Base-by-base conservation (phyloP, 1,140 invertebrate species). In the Trachymyrmex cornetzi region DNA sequence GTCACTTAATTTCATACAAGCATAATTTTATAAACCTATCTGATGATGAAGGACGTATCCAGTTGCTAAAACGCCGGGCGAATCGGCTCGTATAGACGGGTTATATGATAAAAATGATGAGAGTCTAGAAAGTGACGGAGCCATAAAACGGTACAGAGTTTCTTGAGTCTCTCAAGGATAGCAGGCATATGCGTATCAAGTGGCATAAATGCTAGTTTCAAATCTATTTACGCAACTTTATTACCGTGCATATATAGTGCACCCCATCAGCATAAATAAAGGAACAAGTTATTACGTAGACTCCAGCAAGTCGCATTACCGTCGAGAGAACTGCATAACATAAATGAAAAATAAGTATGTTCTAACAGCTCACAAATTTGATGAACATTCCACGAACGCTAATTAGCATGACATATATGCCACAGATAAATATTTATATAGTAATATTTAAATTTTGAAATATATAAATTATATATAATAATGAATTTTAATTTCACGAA, bases 91-190 rank as follows among this genome's bases (percentile, higher is more conserved):
- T 24, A 27, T n/a, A 34, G 22, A 30, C 50, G 14, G 11, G 48
- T 57, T 44, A 9, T 48, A 4, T 48, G 27, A 71, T 53, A 84
- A 75, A 84, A 74, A 75, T 84, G 24, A 84, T 61, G 38, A 72
- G 67, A 75, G 24, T 84, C 24, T 84, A 75, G 80, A 84, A 75
- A 84, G 69, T 75, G 55, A 75, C 72, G 24, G 80, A 74, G 38
- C 38, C 27, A 14, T 50, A 75, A 74, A 84, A 72, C 34, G 19
- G 14, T 55, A 82, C 66, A 19, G 38, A 48, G 53, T 84, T 75
- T 63, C 80, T 67, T 61, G 50, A 84, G 69, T 7, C 55, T 75
- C 19, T 84, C 80, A 84, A 84, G 80, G 55, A 84, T 74, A 75
- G 71, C 69, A 38, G 22, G 55, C 80, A 34, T 82, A 30, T 34